These are phyloP conservation scores for Anoplophora glabripennis DNA, from an alignment of 1,140 invertebrate genomes.

Conservation along the genomic window DNA sequence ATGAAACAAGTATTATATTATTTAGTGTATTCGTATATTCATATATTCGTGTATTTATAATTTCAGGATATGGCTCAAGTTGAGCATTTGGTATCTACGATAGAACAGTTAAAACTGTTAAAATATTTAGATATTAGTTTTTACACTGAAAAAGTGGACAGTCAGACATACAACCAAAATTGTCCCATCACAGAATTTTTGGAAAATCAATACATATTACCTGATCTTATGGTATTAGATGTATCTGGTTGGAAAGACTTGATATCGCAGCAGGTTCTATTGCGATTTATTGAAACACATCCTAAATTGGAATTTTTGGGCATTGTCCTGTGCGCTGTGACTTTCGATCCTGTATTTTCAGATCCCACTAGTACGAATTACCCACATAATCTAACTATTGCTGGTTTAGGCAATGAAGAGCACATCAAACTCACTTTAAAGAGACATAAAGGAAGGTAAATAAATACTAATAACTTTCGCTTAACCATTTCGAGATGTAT, in stretches of 20 bases:
- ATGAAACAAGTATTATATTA: too few relatives aligned
- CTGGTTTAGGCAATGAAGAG: conserved; percentile 41
- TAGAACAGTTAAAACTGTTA: conserved; percentile 60
- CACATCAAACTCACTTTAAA: conserved; percentile 55
- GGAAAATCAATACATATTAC: conserved; percentile 56
- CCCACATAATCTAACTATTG: conserved; percentile 34
- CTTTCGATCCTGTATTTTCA: conserved; percentile 38
- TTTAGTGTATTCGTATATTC: too few relatives aligned
- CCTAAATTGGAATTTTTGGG: conserved; percentile 40
- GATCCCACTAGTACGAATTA: conserved; percentile 23
- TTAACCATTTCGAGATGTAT: too few relatives aligned
- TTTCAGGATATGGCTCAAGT: conserved; percentile 29
- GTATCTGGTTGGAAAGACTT: conserved; percentile 62
- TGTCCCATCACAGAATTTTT: conserved; percentile 48
- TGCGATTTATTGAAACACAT: conserved; percentile 36
- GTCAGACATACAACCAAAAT: conserved; percentile 49
- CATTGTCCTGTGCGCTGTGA: conserved; percentile 39
- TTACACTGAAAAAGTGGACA: conserved; percentile 46
- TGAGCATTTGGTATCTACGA: conserved; percentile 55
- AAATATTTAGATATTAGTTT: conserved; percentile 47
- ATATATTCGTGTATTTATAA: conserved; percentile 11
- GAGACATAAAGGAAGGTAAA: conserved; percentile 54
- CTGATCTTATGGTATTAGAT: conserved; percentile 64
- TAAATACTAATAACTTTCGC: neutral
- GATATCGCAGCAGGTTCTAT: conserved; percentile 26